Evolutionary conservation across 2,888 invertebrate species (phyloP).

Genomic region (Chalcis sispes): DNA sequence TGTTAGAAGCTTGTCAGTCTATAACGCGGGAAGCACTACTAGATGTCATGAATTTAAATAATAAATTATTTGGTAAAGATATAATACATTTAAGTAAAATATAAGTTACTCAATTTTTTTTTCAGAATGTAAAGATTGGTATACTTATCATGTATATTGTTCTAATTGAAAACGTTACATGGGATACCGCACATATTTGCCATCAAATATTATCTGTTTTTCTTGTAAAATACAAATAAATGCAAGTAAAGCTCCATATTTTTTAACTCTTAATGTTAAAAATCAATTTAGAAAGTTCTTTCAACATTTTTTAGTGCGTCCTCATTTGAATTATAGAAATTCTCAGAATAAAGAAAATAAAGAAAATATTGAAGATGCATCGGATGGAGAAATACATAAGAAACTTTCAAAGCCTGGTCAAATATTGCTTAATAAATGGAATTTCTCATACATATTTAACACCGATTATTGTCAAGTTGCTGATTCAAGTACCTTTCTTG

Average conservation of each 20-base stretch:
- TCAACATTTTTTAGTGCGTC: slow-evolving; percentile 3
- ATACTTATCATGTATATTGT: slow-evolving; percentile 42
- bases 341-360: slow-evolving; percentile 14
- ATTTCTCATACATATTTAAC: slow-evolving; percentile 53
- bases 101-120: slow-evolving; percentile 25
- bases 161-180: slow-evolving; percentile 27
- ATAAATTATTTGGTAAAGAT: slow-evolving; percentile 39
- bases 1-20: slow-evolving; percentile 30
- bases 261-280: slow-evolving; percentile 4
- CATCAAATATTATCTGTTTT: not conserved
- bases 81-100: slow-evolving; percentile 32
- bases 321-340: slow-evolving; percentile 6
- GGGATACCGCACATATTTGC: not conserved
- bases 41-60: slow-evolving; percentile 34
- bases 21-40: slow-evolving; percentile 33
- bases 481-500: slow-evolving; percentile 25
- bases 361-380: slow-evolving; percentile 46
- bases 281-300: slow-evolving; percentile 16
- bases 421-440: slow-evolving; percentile 7
- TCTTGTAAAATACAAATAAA: not conserved
- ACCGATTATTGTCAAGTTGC: slow-evolving; percentile 53
- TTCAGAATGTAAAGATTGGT: slow-evolving; percentile 13
- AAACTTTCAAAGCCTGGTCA: slow-evolving; percentile 18
- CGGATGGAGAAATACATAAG: slow-evolving; percentile 45
- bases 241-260: slow-evolving; percentile 4